Evolutionary conservation across 2,888 invertebrate species (phyloP), one percentile per base, ranked within the genome.

Genomic region (Aproaerema taeniolella): DNA sequence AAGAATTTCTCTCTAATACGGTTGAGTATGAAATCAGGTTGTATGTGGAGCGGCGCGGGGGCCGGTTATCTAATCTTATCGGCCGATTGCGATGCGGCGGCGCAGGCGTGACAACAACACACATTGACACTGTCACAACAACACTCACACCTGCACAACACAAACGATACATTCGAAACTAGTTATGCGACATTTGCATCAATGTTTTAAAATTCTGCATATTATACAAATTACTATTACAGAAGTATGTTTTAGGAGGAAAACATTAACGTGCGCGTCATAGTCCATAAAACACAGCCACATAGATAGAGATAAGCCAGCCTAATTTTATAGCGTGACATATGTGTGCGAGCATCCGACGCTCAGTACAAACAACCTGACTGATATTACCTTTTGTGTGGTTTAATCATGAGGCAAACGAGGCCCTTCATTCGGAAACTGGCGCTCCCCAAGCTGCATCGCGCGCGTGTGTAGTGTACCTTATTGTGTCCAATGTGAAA

Each of bases 21-120:
- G 13, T 24, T 9, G 10, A 7, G 9, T 12, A 26, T 26, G 26
- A 37, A 37, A 37, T 25, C 32, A 35, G 30, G 35, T 28, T 28
- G 38, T 32, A 33, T 34, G 39, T 32, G 35, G 43, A 46, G 39
- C 47, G 44, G 45, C 43, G 47, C 41, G 47, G 30, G 32, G 31
- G 45, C 38, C 26, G 41, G 46, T 45, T 60, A 61, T 61, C 61
- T 58, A 55, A 67, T 69, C 68, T 69, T 61, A 63, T 67, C 63
- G 39, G 38, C 43, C 43, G 49, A 52, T 55, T 52, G 49, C 44
- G 40, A 50, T 52, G 44, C 32, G 42, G 39, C 45, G 38, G 42
- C 34, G 20, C 5, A 8, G 20, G 20, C 20, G 20, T 4, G 20
- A 8, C 20, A 8, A 11, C 29, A 6, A 11, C 29, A 2, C n/a